These are phyloP conservation scores for Macrophya annulata DNA, from an alignment of 2,888 invertebrate species.

Conservation along the genomic window DNA sequence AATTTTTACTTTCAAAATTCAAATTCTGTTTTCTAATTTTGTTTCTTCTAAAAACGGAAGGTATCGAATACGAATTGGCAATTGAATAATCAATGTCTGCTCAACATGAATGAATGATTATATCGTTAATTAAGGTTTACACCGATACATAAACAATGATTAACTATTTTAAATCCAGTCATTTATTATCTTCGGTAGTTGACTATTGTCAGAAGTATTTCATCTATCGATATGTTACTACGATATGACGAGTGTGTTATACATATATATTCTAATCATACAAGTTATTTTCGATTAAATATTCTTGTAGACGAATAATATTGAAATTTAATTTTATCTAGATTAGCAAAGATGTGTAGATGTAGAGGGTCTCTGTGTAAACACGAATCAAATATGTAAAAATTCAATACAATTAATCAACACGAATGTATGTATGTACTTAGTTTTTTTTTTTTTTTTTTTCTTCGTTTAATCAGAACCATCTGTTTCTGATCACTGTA, in stretches of 20 bases:
- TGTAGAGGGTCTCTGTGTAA: neutral
- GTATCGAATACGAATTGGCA: conserved; percentile 26
- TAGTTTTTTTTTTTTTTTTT: neutral
- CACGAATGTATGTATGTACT: neutral
- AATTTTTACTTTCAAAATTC: neutral
- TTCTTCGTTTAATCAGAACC: neutral
- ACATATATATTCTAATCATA: neutral
- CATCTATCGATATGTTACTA: neutral
- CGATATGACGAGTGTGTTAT: neutral
- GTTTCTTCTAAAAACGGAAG: neutral
- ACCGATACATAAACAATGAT: neutral
- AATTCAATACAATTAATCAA: conserved; percentile 27
- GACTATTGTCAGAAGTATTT: neutral
- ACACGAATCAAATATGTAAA: neutral
- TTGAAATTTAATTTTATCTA: neutral
- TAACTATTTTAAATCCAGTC: conserved; percentile 26
- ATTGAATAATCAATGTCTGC: conserved; percentile 30
- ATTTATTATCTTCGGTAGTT: conserved; percentile 32
- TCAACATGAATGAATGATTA: conserved; percentile 28
- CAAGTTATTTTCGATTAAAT: conserved; percentile 7
- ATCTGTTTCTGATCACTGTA: conserved; percentile 1
- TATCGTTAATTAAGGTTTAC: conserved; percentile 10
- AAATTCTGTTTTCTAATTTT: neutral
- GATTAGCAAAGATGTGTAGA: conserved; percentile 17
- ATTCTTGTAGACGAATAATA: neutral